Base-by-base conservation (phyloP, 2,888 invertebrate genomes). In the Stenodema calcarata region DNA sequence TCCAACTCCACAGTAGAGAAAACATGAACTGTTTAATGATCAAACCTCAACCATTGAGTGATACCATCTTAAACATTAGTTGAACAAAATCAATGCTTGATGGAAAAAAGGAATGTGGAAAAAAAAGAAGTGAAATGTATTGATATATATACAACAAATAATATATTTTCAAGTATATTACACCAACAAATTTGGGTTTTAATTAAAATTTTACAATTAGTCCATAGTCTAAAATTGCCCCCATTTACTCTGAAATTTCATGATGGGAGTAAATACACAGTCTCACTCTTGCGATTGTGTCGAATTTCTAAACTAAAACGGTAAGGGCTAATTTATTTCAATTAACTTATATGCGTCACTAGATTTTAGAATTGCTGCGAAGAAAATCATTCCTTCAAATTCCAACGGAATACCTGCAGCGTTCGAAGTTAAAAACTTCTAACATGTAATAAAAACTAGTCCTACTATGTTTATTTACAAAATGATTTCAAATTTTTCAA, bases 131-230 rank as follows among this genome's bases (percentile, higher is more conserved):
- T 62, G 23, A 44, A 78, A 78, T 78, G 44, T 78, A 44, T 78
- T 78, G 44, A 23, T 78, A 78, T 78, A 44, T 78, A 44, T 78
- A 78, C 44, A 78, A 78, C 23, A 78, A 18, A 41, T 44, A 41
- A 78, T 78, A n/a, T 78, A 78, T 78, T 78, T 41, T 12, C 35
- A 44, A 78, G 44, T 78, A 78, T 44, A 44, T 78, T 3, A 78
- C 78, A 78, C 78, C 42, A 41, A 44, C n/a, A 76, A 42, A 78
- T 23, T 44, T 23, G 14, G 42, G n/a, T 27, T 73, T 73, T 16
- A 73, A 73, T 73, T 35, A 73, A 27, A 62, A 3, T 2, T 23
- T 11, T 23, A 0, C 23, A 18, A 4, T 73, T 35, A 30, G 30
- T 30, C 73, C 4, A 30, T 73, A 73, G 73, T 73, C 35, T 30